phyloP scores from a whole-genome alignment of 1,140 invertebrate genomes.

The Oryctes rhinoceros region DNA sequence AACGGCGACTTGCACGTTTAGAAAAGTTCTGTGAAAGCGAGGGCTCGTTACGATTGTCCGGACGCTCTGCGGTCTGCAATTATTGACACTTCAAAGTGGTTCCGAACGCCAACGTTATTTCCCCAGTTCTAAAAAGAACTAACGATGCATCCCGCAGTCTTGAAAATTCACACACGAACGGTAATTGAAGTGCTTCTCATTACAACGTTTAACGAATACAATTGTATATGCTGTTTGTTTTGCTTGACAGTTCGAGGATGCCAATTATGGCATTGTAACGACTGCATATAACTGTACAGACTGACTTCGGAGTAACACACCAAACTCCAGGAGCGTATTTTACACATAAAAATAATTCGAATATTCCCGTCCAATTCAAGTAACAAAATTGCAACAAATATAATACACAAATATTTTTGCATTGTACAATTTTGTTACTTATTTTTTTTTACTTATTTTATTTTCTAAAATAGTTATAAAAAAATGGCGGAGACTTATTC shows the following conservation, averaged over 20 bases:
- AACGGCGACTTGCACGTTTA: conserved; percentile 20
- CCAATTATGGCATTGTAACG: background rate
- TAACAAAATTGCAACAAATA: too few species aligned
- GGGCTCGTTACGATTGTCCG: conserved; percentile 25
- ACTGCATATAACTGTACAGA: background rate
- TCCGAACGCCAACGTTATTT: conserved; percentile 28
- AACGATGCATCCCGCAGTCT: conserved; percentile 32
- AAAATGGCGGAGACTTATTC: too few species aligned
- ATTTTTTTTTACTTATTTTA: too few species aligned
- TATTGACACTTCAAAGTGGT: conserved; percentile 33
- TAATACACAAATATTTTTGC: too few species aligned
- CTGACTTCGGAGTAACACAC: too few species aligned
- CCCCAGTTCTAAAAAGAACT: conserved; percentile 25
- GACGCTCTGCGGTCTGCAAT: conserved; percentile 26
- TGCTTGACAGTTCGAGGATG: background rate
- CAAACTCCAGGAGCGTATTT: too few species aligned
- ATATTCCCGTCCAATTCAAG: too few species aligned
- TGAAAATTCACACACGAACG: conserved; percentile 27
- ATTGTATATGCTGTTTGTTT: background rate
- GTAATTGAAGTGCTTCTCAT: conserved; percentile 29
- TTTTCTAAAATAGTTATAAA: too few species aligned
- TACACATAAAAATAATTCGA: too few species aligned
- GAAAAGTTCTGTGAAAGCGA: conserved; percentile 22
- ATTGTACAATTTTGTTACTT: too few species aligned
- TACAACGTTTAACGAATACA: conserved; percentile 12